phyloP scores from a whole-genome alignment of 2,113 vertebrate species.

The Siphamia tubifer region DNA sequence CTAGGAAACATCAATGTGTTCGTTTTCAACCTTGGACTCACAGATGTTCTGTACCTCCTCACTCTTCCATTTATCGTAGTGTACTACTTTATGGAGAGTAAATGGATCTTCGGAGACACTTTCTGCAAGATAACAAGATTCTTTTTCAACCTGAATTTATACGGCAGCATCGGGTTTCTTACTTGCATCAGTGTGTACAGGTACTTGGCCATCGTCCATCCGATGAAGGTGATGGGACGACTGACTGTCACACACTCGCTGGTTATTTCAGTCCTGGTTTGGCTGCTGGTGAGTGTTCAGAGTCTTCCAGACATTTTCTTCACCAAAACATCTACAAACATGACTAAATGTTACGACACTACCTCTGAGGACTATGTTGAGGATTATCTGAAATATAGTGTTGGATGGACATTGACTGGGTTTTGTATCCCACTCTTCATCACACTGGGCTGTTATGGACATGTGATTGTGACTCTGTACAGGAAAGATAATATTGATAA shows the following conservation, averaged over 20 bases:
- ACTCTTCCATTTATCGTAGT: constrained; percentile 81
- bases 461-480: constrained; percentile 71
- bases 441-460: constrained; percentile 81
- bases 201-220: constrained; percentile 85
- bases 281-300: constrained; percentile 75
- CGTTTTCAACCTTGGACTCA: constrained; percentile 79
- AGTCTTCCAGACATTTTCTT: constrained; percentile 76
- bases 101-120: constrained; percentile 78
- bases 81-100: constrained; percentile 63
- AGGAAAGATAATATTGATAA: constrained; percentile 53
- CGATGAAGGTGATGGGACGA: constrained; percentile 74
- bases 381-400: constrained; percentile 73
- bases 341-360: constrained; percentile 64
- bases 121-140: constrained; percentile 81
- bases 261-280: constrained; percentile 65
- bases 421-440: constrained; percentile 80
- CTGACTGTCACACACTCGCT: constrained; percentile 31
- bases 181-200: constrained; percentile 86
- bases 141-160: constrained; percentile 84
- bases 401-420: constrained; percentile 65
- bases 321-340: constrained; percentile 18
- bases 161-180: constrained; percentile 86
- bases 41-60: constrained; percentile 82
- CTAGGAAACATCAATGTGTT: constrained; percentile 69
- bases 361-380: not conserved